Percentiles rank a stretch among this genome's conserved stretches.
Evolutionary conservation across 2,888 invertebrate species (phyloP).

Genomic region (Eueremaeus valkanovi): DNA sequence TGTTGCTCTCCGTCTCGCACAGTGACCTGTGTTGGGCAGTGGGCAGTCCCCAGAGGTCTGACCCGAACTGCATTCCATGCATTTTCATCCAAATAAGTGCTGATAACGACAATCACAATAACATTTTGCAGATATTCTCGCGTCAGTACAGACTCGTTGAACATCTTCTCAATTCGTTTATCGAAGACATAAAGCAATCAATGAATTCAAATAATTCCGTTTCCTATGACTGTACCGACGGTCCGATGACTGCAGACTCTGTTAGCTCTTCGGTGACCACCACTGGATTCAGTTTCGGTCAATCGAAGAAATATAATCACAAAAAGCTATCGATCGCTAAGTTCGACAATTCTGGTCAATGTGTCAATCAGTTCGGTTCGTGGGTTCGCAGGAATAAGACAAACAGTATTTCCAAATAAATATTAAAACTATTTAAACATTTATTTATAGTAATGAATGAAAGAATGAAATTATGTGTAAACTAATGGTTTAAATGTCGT

Average conservation of each 20-base stretch:
- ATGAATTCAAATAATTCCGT: background rate
- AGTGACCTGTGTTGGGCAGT: slow-evolving; percentile 91
- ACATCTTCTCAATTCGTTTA: background rate
- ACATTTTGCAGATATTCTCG: slow-evolving; percentile 66
- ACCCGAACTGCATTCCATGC: slow-evolving; percentile 79
- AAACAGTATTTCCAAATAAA: too few species aligned
- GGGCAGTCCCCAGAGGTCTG: slow-evolving; percentile 70
- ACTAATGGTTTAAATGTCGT: too few species aligned
- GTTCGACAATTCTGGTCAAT: background rate
- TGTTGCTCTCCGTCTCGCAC: slow-evolving; percentile 76
- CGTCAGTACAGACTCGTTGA: slow-evolving; percentile 54
- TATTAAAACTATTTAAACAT: too few species aligned
- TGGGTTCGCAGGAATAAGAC: background rate
- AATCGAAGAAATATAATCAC: background rate
- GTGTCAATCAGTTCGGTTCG: slow-evolving; percentile 10
- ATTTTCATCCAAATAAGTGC: slow-evolving; percentile 82
- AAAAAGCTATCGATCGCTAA: slow-evolving; percentile 12
- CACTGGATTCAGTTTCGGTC: background rate
- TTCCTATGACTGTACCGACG: background rate
- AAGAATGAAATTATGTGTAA: too few species aligned
- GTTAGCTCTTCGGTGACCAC: background rate
- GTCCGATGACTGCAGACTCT: background rate
- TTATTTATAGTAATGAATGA: too few species aligned
- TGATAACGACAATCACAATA: slow-evolving; percentile 70
- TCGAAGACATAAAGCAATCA: background rate